phyloP scores from a whole-genome alignment of 2,888 invertebrate species.

The Lutraria lutraria region DNA sequence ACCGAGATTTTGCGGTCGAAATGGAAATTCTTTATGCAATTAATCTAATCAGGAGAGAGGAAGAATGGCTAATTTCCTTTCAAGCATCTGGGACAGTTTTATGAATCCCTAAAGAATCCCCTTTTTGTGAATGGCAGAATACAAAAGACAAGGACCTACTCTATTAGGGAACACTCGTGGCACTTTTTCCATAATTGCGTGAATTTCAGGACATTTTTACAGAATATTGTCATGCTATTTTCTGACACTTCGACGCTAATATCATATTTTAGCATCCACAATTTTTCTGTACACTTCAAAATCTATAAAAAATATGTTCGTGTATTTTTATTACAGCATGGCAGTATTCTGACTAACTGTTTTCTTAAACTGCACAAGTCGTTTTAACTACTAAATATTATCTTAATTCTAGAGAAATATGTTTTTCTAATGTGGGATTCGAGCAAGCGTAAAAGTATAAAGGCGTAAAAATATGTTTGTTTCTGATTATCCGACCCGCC shows the following conservation, averaged over 20 bases:
- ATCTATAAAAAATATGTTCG: no score
- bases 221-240: background rate
- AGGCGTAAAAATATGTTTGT: no score
- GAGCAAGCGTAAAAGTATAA: no score
- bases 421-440: no score
- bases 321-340: no score
- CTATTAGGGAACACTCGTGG: slow-evolving; percentile 3
- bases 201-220: background rate
- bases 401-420: no score
- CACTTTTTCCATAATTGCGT: slow-evolving; percentile 15
- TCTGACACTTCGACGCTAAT: slow-evolving; percentile 8
- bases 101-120: slow-evolving; percentile 47
- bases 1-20: slow-evolving; percentile 58
- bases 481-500: no score
- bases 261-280: no score
- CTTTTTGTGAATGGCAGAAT: slow-evolving; percentile 30
- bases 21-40: slow-evolving; percentile 63
- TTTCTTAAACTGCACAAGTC: no score
- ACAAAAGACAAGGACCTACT: slow-evolving; percentile 25
- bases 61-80: slow-evolving; percentile 66
- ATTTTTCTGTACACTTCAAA: no score
- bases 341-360: no score
- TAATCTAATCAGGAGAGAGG: slow-evolving; percentile 63
- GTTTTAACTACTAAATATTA: no score
- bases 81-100: slow-evolving; percentile 65